Percentiles rank a stretch among this genome's conserved stretches.
Evolutionary conservation across 2,113 vertebrate genomes (phyloP).

Genomic region (Macroglossus sobrinus): DNA sequence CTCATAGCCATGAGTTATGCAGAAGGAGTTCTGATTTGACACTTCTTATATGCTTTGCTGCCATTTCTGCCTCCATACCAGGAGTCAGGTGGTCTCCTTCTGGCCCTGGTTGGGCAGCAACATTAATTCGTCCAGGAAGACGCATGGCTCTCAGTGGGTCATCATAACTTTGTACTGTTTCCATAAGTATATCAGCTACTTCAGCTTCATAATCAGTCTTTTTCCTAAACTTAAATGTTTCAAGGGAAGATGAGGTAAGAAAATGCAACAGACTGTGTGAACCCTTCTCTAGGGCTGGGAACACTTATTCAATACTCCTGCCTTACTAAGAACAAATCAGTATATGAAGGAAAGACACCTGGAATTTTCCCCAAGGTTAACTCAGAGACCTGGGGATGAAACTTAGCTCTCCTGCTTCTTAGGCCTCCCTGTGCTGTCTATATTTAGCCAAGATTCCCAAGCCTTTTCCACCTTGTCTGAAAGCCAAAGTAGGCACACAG

Average conservation of each 20-base stretch:
- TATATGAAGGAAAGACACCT: not conserved
- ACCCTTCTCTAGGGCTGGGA: not conserved
- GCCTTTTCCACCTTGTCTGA: slow-evolving; percentile 41
- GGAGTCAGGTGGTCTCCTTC: not conserved
- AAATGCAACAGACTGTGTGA: not conserved
- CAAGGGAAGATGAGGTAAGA: not conserved
- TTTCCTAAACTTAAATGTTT: not conserved
- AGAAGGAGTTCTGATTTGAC: not conserved
- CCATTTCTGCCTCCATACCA: not conserved
- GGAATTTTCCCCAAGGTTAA: slow-evolving; percentile 1
- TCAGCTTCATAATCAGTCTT: not conserved
- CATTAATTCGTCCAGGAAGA: not conserved
- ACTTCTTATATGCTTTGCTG: not conserved
- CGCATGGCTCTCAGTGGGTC: not conserved
- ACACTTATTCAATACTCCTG: not conserved
- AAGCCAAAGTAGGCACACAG: slow-evolving; percentile 56
- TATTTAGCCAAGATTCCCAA: slow-evolving; percentile 43
- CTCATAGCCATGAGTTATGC: not conserved
- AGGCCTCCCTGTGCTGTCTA: not conserved
- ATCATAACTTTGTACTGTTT: not conserved
- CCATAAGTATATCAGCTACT: not conserved
- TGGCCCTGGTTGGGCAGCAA: not conserved
- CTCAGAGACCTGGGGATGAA: slow-evolving; percentile 24
- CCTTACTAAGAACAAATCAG: not conserved
- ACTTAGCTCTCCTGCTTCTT: slow-evolving; percentile 4